Evolutionary conservation across 2,888 invertebrate genomes (phyloP).

Genomic region (Hyles lineata): DNA sequence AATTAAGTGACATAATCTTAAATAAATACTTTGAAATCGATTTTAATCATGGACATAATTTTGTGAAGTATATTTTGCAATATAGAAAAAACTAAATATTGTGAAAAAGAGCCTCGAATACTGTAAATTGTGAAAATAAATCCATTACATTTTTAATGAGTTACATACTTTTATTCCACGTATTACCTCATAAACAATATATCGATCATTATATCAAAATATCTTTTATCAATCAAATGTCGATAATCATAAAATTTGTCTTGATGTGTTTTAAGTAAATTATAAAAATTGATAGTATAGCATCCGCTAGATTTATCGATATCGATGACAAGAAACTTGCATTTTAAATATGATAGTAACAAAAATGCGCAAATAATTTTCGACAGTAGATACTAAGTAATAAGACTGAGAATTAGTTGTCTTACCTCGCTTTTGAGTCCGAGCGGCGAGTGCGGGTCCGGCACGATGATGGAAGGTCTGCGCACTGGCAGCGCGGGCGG

Average conservation of each 20-base stretch:
- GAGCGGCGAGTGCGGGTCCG: slow-evolving; percentile 84
- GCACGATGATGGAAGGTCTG: slow-evolving; percentile 86
- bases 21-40: too few species aligned
- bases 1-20: too few species aligned
- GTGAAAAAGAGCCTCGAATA: too few species aligned
- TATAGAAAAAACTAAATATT: too few species aligned
- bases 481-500: slow-evolving; percentile 87
- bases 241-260: neutral
- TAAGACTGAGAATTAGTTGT: neutral
- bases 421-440: slow-evolving; percentile 84
- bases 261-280: neutral
- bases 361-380: too few species aligned
- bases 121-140: too few species aligned
- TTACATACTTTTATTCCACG: too few species aligned
- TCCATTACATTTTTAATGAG: too few species aligned
- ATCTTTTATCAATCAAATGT: neutral
- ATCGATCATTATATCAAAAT: neutral
- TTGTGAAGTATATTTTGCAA: too few species aligned
- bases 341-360: too few species aligned
- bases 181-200: neutral
- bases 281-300: neutral
- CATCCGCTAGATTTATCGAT: neutral
- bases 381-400: too few species aligned
- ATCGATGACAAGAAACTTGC: neutral
- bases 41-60: too few species aligned